phyloP scores from a whole-genome alignment of 64 coral and sea anemone species.

The Porites australiensis region DNA sequence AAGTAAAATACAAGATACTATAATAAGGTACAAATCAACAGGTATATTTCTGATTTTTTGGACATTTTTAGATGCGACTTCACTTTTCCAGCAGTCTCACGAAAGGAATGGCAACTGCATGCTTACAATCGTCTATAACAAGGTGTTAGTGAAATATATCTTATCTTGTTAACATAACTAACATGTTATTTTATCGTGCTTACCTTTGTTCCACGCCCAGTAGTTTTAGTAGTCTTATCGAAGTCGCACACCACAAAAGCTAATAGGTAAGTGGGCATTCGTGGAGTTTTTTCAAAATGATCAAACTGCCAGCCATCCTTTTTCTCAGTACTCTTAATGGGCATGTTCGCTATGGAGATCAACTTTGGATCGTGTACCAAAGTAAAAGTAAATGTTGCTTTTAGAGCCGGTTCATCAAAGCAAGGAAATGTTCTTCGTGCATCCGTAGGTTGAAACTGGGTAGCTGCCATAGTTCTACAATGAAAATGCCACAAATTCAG shows the following conservation, averaged over 20 bases:
- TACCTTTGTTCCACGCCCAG: not conserved
- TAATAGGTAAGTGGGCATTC: constrained; percentile 54
- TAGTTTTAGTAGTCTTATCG: not conserved
- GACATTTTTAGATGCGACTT: no score
- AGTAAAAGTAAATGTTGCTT: constrained; percentile 53
- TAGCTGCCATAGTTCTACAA: constrained; percentile 22
- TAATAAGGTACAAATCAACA: no score
- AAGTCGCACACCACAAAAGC: constrained; percentile 64
- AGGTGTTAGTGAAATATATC: not conserved
- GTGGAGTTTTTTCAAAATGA: constrained; percentile 13
- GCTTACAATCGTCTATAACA: no score
- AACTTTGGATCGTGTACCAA: constrained; percentile 24
- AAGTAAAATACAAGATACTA: not conserved
- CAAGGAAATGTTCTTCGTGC: constrained; percentile 58
- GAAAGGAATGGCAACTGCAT: no score
- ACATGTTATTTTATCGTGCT: not conserved
- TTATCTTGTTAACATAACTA: no score
- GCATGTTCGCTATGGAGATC: constrained; percentile 55
- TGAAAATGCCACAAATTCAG: not conserved
- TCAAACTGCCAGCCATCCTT: constrained; percentile 1
- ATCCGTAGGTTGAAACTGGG: constrained; percentile 30
- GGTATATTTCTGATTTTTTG: no score
- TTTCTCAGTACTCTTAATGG: constrained; percentile 24
- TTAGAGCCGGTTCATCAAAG: constrained; percentile 50
- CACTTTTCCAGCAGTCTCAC: no score